phyloP scores from a whole-genome alignment of 2,888 invertebrate genomes.

The Dendrolimus pini region DNA sequence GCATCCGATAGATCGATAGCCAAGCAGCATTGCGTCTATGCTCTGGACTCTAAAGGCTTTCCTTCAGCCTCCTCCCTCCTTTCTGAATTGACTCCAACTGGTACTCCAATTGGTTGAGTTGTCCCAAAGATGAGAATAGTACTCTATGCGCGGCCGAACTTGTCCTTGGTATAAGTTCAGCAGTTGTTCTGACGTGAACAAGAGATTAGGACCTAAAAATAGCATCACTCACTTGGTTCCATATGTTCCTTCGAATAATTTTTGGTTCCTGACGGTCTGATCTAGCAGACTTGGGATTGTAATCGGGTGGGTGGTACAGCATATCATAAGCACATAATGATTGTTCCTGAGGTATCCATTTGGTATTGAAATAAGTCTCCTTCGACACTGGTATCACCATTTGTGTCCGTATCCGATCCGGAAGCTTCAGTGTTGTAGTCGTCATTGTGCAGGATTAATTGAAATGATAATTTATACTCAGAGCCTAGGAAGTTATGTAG shows the following conservation, averaged over 20 bases:
- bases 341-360: conserved; percentile 35
- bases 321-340: conserved; percentile 61
- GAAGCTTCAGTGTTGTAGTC: conserved; percentile 12
- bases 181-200: too few species aligned
- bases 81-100: too few species aligned
- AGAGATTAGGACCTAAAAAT: too few species aligned
- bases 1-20: too few species aligned
- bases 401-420: conserved; percentile 35
- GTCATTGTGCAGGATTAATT: background rate
- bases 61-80: too few species aligned
- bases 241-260: conserved; percentile 58
- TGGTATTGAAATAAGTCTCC: conserved; percentile 53
- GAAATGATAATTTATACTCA: background rate
- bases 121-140: too few species aligned
- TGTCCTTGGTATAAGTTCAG: too few species aligned
- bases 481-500: too few species aligned
- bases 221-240: conserved; percentile 43
- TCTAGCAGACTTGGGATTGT: conserved; percentile 58
- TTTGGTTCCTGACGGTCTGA: conserved; percentile 60
- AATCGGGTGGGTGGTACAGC: conserved; percentile 65
- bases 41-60: too few species aligned
- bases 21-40: too few species aligned
- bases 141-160: too few species aligned
- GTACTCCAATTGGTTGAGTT: too few species aligned
- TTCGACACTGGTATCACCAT: conserved; percentile 61